Base-by-base conservation (phyloP, 2,888 invertebrate species). In the Aleiodes alternator region DNA sequence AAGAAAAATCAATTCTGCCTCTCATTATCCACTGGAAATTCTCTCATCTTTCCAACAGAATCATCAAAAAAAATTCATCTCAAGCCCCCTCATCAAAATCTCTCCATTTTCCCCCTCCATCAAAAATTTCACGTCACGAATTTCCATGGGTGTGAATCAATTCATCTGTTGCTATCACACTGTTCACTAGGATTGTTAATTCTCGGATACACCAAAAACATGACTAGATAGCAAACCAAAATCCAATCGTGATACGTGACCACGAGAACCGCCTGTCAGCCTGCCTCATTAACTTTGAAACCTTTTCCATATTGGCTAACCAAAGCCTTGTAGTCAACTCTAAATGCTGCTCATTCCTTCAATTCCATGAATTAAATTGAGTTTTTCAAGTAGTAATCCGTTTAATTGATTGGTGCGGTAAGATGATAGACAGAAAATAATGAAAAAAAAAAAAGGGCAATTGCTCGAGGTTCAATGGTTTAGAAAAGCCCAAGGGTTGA, bases 121-220 rank as follows among this genome's bases (percentile, higher is more conserved):
- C 34, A 48, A 23, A 23, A 23, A 64, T 23, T 43, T 64, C 48
- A 23, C 16, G 12, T 3, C 14, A 23, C 34, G 31, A 23, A 64
- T 64, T 64, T 23, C 34, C 43, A 64, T n/a, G 43, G 57, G 68
- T 66, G 53, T n/a, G 51, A 73, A 73, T 68, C 66, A 34, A 68
- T 56, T 66, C 53, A 64, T 72, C 72, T 66, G 68, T 57, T 73
- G 61, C 23, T 61, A 59, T 34, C 31, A 48, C 61, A 48, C 61
- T 14, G 31, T 61, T 8, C 16, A 43, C 43, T 43, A 14, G 43
- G 61, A 43, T 14, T 61, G 61, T 61, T 61, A 38, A 61, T 29
- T 48, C 64, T 14, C 43, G 48, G 64, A 43, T 64, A 43, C 23
- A 43, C 64, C 23, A n/a, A 64, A 64, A 64, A 64, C 43, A 64